Conservation (phyloP, 2,888 invertebrate species). For the Chesias legatella region DNA sequence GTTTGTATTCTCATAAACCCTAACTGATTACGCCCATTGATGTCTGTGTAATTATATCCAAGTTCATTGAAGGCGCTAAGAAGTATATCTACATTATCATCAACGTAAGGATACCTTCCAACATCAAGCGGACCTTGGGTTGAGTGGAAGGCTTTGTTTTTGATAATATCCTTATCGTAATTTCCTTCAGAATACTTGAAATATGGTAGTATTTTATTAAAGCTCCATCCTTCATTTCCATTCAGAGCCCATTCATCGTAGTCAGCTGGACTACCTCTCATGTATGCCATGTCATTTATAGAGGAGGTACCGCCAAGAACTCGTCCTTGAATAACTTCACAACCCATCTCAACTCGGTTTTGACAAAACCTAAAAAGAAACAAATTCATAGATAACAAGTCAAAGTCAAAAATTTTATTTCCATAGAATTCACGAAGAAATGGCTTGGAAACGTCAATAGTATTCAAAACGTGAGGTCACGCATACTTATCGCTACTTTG, state of each 20-base stretch:
- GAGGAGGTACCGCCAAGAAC: slow-evolving; percentile 68
- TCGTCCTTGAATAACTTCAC: slow-evolving; percentile 67
- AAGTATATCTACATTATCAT: slow-evolving; percentile 67
- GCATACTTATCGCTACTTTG: too few species aligned
- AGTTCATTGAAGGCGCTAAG: slow-evolving; percentile 67
- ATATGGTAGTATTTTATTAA: slow-evolving; percentile 59
- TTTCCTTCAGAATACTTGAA: slow-evolving; percentile 76
- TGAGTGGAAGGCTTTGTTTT: slow-evolving; percentile 67
- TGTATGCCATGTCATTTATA: slow-evolving; percentile 72
- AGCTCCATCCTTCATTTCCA: slow-evolving; percentile 71
- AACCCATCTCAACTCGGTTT: slow-evolving; percentile 53
- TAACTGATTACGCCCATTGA: slow-evolving; percentile 66
- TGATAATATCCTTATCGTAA: slow-evolving; percentile 68
- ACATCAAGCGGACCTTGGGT: slow-evolving; percentile 70
- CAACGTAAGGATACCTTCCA: slow-evolving; percentile 65
- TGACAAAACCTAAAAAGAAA: slow-evolving; percentile 58
- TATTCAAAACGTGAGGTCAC: too few species aligned
- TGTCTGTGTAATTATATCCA: slow-evolving; percentile 69
- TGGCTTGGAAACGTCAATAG: too few species aligned
- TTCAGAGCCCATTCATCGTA: slow-evolving; percentile 70
- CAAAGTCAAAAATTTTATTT: too few species aligned
- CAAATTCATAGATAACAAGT: not conserved
- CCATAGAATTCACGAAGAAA: too few species aligned
- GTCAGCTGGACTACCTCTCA: slow-evolving; percentile 69
- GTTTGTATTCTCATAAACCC: slow-evolving; percentile 73